Evolutionary conservation across 2,113 vertebrate species (phyloP), one percentile per base, ranked within the genome.

Genomic region (Hyperoodon ampullatus): DNA sequence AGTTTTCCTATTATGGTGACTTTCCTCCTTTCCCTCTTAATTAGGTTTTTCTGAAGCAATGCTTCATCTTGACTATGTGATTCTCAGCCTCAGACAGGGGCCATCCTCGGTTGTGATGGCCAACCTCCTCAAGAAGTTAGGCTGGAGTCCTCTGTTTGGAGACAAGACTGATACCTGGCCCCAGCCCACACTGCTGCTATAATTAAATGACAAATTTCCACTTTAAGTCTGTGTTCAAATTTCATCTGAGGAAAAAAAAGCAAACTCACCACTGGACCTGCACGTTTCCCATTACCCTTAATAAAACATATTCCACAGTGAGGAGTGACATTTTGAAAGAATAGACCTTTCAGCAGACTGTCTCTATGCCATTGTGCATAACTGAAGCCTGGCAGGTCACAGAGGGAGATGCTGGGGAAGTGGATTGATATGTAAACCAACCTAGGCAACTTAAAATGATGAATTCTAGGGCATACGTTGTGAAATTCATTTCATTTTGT

Each of bases 361-460:
- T 95, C 94, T 96, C 44, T 44, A 5, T 93, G 78, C 55, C 92
- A 94, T 88, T 96, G 96, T 96, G 90, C 60, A 66, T 9, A 93
- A 81, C 77, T 55, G 75, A 96, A 95, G 53, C 68, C 89, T 97
- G 74, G 78, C 47, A 81, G 97, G 89, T 92, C 95, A 96, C 93
- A 95, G 93, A 97, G 80, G 89, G 83, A 95, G 87, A 84, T 53
- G 70, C 90, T 81, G 47, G 47, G 80, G 21, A 95, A 97, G 89
- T 85, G 78, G 80, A 98, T 97, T 97, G 97, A 95, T 95, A 97
- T 98, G 97, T 97, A 98, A 98, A 97, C 94, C 93, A 97, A 95
- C 74, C 89, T 50, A 50, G 92, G 84, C 0, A 0, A 42, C 94
- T 92, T 96, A 85, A 72, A 84, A 92, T 68, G 80, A 95, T 96